Evolutionary conservation across 2,113 vertebrate genomes (phyloP), one percentile per base, ranked within the genome.

Genomic region (Taxidea taxus): DNA sequence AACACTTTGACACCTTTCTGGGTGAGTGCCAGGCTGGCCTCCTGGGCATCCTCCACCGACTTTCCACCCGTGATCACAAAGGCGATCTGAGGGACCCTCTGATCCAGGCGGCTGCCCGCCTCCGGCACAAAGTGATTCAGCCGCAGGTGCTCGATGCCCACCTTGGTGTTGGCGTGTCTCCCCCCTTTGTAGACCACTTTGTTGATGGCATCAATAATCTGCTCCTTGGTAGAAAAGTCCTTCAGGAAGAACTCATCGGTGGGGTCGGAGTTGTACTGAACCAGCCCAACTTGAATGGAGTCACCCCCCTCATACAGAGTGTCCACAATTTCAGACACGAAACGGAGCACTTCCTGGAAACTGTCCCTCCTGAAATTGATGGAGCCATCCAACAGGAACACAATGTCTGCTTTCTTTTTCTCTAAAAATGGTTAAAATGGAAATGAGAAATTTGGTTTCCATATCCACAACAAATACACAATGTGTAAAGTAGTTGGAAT

Each of bases 371-470:
- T 99, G 91, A 99, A 98, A 90, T 99, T 99, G 91, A 99, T 99
- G 97, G 99, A 99, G 15, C 99, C 99, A 42, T 99, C 99, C 98
- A 99, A 97, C 94, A 99, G 98, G 98, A 99, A 99, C 68, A 99
- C 99, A 21, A 99, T 99, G 83, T 99, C 99, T 8, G 99, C 99
- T 92, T 99, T 99, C 97, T 99, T 99, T 74, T 98, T 97, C 62
- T 58, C 99, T 99, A 62, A 77, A 98, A 97, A 20, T 51, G 78
- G 39, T 77, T 13, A 51, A n/a, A 83, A 60, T 10, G 27, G 34
- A 90, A 70, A 51, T 5, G 34, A 77, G 31, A 77, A 70, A 3
- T 6, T 4, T 1, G 5, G 10, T 34, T 54, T 83, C 60, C 42
- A 4, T 0, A 9, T 15, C 49, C 85, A 47, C 39, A 68, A 15